Percentiles rank a stretch among this genome's conserved stretches.
Conservation (phyloP, 23 tunicate genomes). For the Ciona savignyi region DNA sequence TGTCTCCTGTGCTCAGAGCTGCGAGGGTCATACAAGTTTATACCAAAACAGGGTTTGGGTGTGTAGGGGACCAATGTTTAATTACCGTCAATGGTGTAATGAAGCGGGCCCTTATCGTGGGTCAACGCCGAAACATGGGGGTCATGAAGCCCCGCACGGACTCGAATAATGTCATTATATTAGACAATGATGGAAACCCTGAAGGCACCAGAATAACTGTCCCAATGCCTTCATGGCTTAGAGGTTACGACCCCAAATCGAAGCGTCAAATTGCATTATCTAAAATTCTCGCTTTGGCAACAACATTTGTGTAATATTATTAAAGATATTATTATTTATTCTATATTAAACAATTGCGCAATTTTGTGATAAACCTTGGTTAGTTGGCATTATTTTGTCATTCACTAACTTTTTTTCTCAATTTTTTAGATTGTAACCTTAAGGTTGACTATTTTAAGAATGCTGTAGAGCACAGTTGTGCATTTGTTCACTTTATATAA, state of each 20-base stretch:
- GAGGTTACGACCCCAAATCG: conserved; percentile 44
- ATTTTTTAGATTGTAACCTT: too few species aligned
- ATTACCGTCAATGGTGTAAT: conserved; percentile 67
- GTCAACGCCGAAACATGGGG: conserved; percentile 54
- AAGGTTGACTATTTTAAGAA: too few species aligned
- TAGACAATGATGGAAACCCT: conserved; percentile 86
- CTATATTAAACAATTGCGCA: too few species aligned
- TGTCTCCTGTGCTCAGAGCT: conserved; percentile 31
- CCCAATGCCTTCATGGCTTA: conserved; percentile 86
- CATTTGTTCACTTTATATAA: too few species aligned
- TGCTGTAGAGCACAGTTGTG: too few species aligned
- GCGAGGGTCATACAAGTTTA: conserved; percentile 69
- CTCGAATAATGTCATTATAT: conserved; percentile 83
- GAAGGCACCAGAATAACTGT: conserved; percentile 91
- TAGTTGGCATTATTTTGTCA: too few species aligned
- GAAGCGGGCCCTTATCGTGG: conserved; percentile 77
- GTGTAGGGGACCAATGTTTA: conserved; percentile 77
- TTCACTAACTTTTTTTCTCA: too few species aligned
- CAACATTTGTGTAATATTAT: neutral
- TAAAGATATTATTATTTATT: too few species aligned
- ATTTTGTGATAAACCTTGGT: too few species aligned
- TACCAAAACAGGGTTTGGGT: conserved; percentile 34
- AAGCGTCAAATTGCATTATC: conserved; percentile 66
- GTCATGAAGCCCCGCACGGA: conserved; percentile 71
- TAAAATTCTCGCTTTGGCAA: conserved; percentile 78